Percentiles rank a stretch among this genome's conserved stretches.
These are phyloP conservation scores for Ariopsis seemanni DNA, from an alignment of 2,113 vertebrate genomes.

Conservation along the genomic window DNA sequence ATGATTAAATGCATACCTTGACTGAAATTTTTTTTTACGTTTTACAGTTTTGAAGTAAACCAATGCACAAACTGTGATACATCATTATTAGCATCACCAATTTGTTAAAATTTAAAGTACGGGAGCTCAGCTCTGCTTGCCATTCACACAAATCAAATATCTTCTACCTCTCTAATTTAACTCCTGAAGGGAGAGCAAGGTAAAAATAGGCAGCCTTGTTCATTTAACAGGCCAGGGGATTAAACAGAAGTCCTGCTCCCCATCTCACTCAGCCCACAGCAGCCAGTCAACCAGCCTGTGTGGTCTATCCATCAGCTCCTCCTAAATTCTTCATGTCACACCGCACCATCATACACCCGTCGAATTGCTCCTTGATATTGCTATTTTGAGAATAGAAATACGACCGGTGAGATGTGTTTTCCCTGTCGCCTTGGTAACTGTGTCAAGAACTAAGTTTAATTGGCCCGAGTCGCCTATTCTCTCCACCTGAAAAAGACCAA, in stretches of 20 bases:
- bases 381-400: slow-evolving; percentile 61
- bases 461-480: slow-evolving; percentile 57
- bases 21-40: background rate
- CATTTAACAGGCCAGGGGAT: slow-evolving; percentile 37
- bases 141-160: background rate
- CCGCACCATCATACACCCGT: slow-evolving; percentile 57
- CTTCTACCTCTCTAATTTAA: background rate
- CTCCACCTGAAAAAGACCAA: slow-evolving; percentile 52
- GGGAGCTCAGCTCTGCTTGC: background rate
- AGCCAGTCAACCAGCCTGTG: slow-evolving; percentile 40
- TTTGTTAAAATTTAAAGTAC: background rate
- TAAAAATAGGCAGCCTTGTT: slow-evolving; percentile 36
- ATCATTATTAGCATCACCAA: background rate
- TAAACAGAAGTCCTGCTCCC: slow-evolving; percentile 18
- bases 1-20: background rate
- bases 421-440: slow-evolving; percentile 60
- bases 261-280: background rate
- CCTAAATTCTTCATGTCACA: slow-evolving; percentile 53
- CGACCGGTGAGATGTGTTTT: slow-evolving; percentile 60
- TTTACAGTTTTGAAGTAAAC: background rate
- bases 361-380: slow-evolving; percentile 60
- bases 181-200: slow-evolving; percentile 1
- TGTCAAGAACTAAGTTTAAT: slow-evolving; percentile 64
- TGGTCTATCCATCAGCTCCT: slow-evolving; percentile 47
- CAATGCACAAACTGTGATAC: background rate